Evolutionary conservation across 2,113 vertebrate genomes (phyloP), one percentile per base, ranked within the genome.

Genomic region (Neotoma lepida): DNA sequence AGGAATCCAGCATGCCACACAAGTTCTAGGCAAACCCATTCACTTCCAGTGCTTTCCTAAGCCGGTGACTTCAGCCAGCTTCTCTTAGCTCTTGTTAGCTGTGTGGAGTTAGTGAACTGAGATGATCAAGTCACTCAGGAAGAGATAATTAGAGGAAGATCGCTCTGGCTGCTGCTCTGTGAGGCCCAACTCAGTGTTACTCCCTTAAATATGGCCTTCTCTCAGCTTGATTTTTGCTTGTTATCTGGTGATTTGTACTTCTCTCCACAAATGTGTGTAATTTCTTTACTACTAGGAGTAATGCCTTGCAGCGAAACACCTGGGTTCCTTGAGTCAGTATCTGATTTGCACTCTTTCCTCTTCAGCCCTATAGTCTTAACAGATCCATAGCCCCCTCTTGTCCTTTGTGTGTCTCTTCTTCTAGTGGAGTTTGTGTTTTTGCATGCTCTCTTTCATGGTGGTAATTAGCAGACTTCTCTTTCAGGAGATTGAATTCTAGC

Each of bases 151-250:
- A 76, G n/a, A 93, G n/a, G 30, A 90, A 54, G 84, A 35, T 1
- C 89, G 5, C 35, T 35, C 3, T 76, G 35, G 22, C 39, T 20
- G 82, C 22, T 81, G 89, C 68, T 93, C 46, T 1, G 49, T 88
- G 22, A 71, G 8, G 71, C 28, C 10, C 84, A 13, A 13, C 39
- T 18, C n/a, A 28, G 14, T 81, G 26, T 39, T 63, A 56, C 51
- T 56, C 39, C 39, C 56, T 61, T 61, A 41, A 61, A 7, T 13
- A 28, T 39, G 80, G 54, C 39, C 22, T 61, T 82, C 14, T 41
- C n/a, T 82, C 35, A 58, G 6, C 63, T 87, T 94, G 12, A 63
- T 96, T 93, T 92, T 91, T 77, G 28, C 64, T 90, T 93, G 90
- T 88, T 46, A 61, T 88, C 64, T 89, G 18, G 35, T 58, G 54